A percentile compares a stretch with the other conserved stretches of the same genome.
These are phyloP conservation scores for Lithophane socia DNA, from an alignment of 2,888 invertebrate genomes.

Conservation along the genomic window DNA sequence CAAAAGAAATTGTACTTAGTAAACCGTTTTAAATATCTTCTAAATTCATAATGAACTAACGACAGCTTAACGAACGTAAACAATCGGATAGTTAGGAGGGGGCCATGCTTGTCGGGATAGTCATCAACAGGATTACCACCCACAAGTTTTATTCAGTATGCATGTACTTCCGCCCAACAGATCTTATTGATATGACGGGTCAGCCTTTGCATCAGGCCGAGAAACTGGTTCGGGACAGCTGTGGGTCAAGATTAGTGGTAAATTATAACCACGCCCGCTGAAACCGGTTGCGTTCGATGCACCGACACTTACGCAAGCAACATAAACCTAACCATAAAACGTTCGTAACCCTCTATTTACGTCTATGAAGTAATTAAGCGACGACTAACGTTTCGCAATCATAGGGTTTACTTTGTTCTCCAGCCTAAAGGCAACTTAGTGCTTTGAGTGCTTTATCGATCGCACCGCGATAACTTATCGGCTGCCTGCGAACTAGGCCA, in stretches of 20 bases:
- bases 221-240: slow-evolving; percentile 82
- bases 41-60: slow-evolving; percentile 22
- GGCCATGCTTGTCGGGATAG: slow-evolving; percentile 49
- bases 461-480: slow-evolving; percentile 84
- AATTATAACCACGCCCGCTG: slow-evolving; percentile 77
- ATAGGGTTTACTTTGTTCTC: slow-evolving; percentile 60
- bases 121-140: slow-evolving; percentile 68
- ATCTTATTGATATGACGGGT: slow-evolving; percentile 75
- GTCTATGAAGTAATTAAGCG: slow-evolving; percentile 65
- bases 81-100: slow-evolving; percentile 29
- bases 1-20: slow-evolving; percentile 33
- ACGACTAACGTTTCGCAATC: slow-evolving; percentile 53
- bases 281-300: slow-evolving; percentile 85
- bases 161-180: slow-evolving; percentile 76
- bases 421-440: slow-evolving; percentile 61
- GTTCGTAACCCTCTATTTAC: slow-evolving; percentile 58
- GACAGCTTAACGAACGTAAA: slow-evolving; percentile 36
- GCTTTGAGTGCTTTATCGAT: slow-evolving; percentile 84
- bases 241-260: slow-evolving; percentile 89
- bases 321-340: slow-evolving; percentile 71
- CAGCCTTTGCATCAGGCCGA: slow-evolving; percentile 72
- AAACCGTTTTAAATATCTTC: background rate
- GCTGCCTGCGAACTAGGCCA: slow-evolving; percentile 82
- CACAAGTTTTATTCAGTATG: slow-evolving; percentile 66
- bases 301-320: slow-evolving; percentile 76